Percentiles rank a stretch among this genome's conserved stretches.
These are phyloP conservation scores for Thymelicus lineola DNA, from an alignment of 2,888 invertebrate species.

Conservation along the genomic window DNA sequence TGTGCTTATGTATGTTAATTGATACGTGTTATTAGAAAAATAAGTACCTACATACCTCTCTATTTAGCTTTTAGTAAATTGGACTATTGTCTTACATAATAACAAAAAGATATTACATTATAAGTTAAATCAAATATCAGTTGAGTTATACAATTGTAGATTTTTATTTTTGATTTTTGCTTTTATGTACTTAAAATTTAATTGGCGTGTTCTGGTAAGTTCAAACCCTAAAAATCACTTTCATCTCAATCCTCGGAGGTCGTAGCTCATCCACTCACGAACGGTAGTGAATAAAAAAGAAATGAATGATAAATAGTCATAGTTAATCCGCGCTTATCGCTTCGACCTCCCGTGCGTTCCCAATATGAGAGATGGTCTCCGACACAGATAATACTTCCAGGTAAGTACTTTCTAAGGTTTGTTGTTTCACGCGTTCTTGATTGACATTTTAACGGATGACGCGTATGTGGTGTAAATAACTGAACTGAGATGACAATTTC, in stretches of 20 bases:
- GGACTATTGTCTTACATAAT: too few species aligned
- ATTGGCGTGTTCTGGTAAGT: not conserved
- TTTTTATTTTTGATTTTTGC: not conserved
- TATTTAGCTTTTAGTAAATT: too few species aligned
- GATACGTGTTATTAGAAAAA: too few species aligned
- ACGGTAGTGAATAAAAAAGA: slow-evolving; percentile 79
- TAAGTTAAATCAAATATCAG: not conserved
- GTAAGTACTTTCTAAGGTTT: slow-evolving; percentile 71
- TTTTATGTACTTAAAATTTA: too few species aligned
- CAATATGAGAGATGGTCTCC: slow-evolving; percentile 81
- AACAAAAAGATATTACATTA: too few species aligned
- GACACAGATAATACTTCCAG: slow-evolving; percentile 74
- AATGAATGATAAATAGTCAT: slow-evolving; percentile 81
- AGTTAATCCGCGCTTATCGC: slow-evolving; percentile 82
- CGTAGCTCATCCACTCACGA: slow-evolving; percentile 55
- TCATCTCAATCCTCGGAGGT: slow-evolving; percentile 59
- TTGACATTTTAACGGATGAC: slow-evolving; percentile 43
- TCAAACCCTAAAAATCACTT: not conserved
- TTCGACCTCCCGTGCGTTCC: slow-evolving; percentile 79
- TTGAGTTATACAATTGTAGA: not conserved
- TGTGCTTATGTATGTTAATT: too few species aligned
- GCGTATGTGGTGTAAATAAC: not conserved
- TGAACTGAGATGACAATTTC: not conserved
- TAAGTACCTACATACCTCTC: too few species aligned
- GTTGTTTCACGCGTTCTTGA: slow-evolving; percentile 46